A percentile compares a stretch with the other conserved stretches of the same genome.
These are phyloP conservation scores for Colostygia pectinataria DNA, from an alignment of 2,888 invertebrate species.

Conservation along the genomic window DNA sequence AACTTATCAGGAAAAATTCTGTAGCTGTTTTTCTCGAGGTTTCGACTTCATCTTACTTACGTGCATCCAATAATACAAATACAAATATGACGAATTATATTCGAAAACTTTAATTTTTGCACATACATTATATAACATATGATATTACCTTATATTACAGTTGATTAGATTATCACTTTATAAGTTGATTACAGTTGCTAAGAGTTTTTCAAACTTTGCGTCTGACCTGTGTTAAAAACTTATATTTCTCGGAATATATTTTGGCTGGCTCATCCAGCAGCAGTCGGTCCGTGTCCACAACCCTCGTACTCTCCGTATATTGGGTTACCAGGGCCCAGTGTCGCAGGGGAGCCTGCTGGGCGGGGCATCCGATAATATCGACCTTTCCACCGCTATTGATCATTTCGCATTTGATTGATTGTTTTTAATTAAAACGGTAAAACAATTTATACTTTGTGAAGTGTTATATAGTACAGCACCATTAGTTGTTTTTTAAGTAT, in stretches of 20 bases:
- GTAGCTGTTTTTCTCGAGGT: too few species aligned
- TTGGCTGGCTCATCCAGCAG: slow-evolving; percentile 43
- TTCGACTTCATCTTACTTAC: too few species aligned
- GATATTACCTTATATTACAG: too few species aligned
- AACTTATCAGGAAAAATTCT: too few species aligned
- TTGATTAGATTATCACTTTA: too few species aligned
- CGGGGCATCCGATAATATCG: slow-evolving; percentile 57
- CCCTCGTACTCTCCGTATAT: slow-evolving; percentile 66
- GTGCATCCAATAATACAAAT: too few species aligned
- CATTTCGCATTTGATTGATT: slow-evolving; percentile 61
- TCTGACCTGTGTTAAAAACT: too few species aligned
- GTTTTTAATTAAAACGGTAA: slow-evolving; percentile 45
- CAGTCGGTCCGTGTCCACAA: slow-evolving; percentile 36
- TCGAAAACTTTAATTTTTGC: too few species aligned
- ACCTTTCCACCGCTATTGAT: slow-evolving; percentile 59
- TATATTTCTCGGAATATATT: not conserved
- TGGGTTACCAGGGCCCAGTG: slow-evolving; percentile 75
- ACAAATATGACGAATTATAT: too few species aligned
- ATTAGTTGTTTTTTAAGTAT: not conserved
- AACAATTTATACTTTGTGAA: slow-evolving; percentile 5
- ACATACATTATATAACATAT: too few species aligned
- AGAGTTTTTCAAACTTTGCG: too few species aligned
- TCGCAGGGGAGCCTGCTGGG: slow-evolving; percentile 50
- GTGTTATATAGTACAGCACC: not conserved
- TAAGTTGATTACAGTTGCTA: too few species aligned